Evolutionary conservation across 2,888 invertebrate species (phyloP).

Genomic region (Rhogogaster chlorosoma): DNA sequence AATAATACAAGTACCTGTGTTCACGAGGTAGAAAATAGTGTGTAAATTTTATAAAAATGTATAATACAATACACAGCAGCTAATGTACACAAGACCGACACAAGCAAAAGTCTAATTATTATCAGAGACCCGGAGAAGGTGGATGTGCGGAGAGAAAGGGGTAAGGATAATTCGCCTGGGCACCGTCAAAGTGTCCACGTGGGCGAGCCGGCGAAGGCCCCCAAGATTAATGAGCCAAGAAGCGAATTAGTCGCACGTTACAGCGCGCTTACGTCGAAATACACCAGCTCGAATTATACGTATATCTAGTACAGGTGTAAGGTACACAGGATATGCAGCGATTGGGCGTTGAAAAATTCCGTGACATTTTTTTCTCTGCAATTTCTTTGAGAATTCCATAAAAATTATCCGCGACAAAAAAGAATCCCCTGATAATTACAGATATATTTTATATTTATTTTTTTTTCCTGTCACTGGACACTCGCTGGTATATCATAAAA

Average conservation of each 20-base stretch:
- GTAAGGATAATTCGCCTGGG: slow-evolving; percentile 40
- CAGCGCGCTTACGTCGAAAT: slow-evolving; percentile 59
- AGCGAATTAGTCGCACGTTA: slow-evolving; percentile 62
- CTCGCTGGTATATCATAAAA: neutral
- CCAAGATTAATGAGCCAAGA: slow-evolving; percentile 53
- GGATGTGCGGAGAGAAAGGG: neutral
- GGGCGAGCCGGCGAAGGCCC: slow-evolving; percentile 2
- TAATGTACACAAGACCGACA: neutral
- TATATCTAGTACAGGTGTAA: neutral
- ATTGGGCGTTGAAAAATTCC: neutral
- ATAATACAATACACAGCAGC: neutral
- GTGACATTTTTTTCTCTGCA: no score
- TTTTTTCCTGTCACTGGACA: neutral
- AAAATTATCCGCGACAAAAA: no score
- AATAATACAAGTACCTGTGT: no score
- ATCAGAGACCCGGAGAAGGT: slow-evolving; percentile 3
- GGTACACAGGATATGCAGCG: neutral
- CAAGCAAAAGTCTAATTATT: slow-evolving; percentile 2
- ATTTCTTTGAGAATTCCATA: no score
- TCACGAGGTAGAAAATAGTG: neutral
- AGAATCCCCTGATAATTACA: no score
- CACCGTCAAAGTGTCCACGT: slow-evolving; percentile 48
- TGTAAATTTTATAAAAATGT: neutral
- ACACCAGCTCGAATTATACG: slow-evolving; percentile 5
- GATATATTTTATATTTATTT: no score